These are phyloP conservation scores for Periplaneta americana DNA, from an alignment of 1,140 invertebrate genomes.

Conservation along the genomic window DNA sequence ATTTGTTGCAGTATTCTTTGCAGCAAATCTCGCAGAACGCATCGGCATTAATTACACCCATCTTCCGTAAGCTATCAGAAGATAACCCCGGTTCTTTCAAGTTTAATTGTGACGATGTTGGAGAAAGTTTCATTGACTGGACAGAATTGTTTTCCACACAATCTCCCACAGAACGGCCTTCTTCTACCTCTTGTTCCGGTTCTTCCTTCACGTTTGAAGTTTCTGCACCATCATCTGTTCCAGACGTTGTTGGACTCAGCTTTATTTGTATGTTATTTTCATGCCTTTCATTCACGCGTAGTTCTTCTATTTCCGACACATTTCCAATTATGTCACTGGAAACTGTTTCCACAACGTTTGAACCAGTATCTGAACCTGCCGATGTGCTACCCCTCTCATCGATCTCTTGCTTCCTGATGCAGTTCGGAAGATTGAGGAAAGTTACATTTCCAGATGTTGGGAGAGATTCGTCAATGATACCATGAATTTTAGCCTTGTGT, in stretches of 20 bases:
- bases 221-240: not conserved
- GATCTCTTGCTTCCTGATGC: not conserved
- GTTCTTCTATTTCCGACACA: not conserved
- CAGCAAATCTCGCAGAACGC: conserved; percentile 92
- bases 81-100: conserved; percentile 2
- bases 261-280: not conserved
- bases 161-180: not conserved
- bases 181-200: not conserved
- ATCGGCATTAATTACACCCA: conserved; percentile 79
- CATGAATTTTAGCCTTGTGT: conserved; percentile 52
- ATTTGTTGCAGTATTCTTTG: conserved; percentile 94
- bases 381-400: not conserved
- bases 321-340: no score
- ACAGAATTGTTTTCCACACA: not conserved
- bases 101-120: not conserved
- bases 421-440: not conserved
- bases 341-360: not conserved
- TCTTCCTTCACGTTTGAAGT: not conserved
- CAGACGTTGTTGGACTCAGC: not conserved
- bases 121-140: not conserved
- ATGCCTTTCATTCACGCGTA: not conserved
- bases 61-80: conserved; percentile 57
- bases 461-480: conserved; percentile 35
- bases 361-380: not conserved
- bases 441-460: not conserved